Percentiles rank a stretch among this genome's conserved stretches.
phyloP scores from a whole-genome alignment of 2,888 invertebrate genomes.

The Cataglyphis livida region DNA sequence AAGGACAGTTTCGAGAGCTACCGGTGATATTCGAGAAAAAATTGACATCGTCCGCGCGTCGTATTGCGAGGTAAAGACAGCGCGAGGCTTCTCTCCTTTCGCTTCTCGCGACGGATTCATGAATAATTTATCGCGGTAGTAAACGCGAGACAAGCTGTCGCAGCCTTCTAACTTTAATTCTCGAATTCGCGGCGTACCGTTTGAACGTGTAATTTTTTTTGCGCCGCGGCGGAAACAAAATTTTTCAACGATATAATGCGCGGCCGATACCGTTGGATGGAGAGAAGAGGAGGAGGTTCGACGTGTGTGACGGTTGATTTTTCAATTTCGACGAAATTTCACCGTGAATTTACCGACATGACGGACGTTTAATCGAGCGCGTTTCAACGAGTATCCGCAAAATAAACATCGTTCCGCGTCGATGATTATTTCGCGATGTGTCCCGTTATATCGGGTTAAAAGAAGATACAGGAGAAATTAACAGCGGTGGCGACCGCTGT shows the following conservation, averaged over 20 bases:
- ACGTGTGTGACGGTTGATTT: slow-evolving; percentile 50
- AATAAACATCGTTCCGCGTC: slow-evolving; percentile 57
- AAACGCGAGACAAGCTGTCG: slow-evolving; percentile 50
- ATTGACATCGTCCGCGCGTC: slow-evolving; percentile 46
- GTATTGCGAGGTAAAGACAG: slow-evolving; percentile 4
- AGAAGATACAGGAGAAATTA: slow-evolving; percentile 43
- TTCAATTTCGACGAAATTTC: slow-evolving; percentile 56
- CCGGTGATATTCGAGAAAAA: slow-evolving; percentile 46
- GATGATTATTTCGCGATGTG: slow-evolving; percentile 54
- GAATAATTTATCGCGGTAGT: slow-evolving; percentile 65
- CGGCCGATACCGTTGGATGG: slow-evolving; percentile 30
- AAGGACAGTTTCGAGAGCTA: slow-evolving; percentile 48
- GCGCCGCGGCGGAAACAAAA: slow-evolving; percentile 40
- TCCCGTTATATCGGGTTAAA: slow-evolving; percentile 34
- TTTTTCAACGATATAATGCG: slow-evolving; percentile 46
- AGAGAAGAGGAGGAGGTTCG: not conserved
- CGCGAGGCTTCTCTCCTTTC: slow-evolving; percentile 30
- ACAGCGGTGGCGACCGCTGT: not conserved
- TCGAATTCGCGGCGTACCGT: slow-evolving; percentile 37
- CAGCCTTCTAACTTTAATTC: slow-evolving; percentile 44
- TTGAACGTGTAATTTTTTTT: slow-evolving; percentile 53
- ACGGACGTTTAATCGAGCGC: slow-evolving; percentile 59
- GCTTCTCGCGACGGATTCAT: slow-evolving; percentile 35
- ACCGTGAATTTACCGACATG: slow-evolving; percentile 55
- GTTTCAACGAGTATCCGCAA: slow-evolving; percentile 56